These are phyloP conservation scores for Nicator chloris DNA, from an alignment of 2,113 vertebrate genomes.

Conservation along the genomic window DNA sequence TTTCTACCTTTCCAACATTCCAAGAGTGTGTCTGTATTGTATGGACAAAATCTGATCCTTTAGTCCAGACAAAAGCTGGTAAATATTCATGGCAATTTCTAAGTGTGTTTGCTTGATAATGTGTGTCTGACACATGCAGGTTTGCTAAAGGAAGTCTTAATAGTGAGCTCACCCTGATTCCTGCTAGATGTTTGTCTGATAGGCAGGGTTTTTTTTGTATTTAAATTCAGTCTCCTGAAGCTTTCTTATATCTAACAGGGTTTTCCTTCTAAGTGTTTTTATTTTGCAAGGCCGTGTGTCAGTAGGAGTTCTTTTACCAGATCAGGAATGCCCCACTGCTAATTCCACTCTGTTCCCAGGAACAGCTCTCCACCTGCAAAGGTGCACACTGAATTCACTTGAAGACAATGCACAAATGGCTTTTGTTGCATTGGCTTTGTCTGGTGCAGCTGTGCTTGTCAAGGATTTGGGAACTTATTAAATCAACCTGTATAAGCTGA, in stretches of 20 bases:
- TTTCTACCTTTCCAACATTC: neutral
- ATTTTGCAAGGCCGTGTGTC: neutral
- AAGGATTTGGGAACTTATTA: neutral
- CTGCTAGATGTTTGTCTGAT: neutral
- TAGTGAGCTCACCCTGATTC: neutral
- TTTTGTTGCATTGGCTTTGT: neutral
- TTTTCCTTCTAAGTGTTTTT: neutral
- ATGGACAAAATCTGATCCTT: neutral
- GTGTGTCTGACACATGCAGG: neutral
- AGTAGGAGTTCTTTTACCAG: neutral
- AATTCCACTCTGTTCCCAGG: neutral
- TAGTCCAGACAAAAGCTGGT: neutral
- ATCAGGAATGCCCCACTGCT: neutral
- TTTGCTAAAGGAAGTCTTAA: neutral
- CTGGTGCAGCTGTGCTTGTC: neutral
- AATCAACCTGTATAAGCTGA: neutral
- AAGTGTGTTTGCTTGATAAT: fast-evolving
- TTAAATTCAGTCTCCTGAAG: neutral
- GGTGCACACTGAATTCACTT: neutral
- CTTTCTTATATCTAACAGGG: neutral
- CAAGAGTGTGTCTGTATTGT: neutral
- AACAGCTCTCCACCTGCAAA: neutral
- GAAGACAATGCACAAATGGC: neutral
- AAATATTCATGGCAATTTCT: neutral
- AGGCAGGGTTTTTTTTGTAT: neutral